These are phyloP conservation scores for Hylia prasina DNA, from an alignment of 2,113 vertebrate species.

Conservation along the genomic window DNA sequence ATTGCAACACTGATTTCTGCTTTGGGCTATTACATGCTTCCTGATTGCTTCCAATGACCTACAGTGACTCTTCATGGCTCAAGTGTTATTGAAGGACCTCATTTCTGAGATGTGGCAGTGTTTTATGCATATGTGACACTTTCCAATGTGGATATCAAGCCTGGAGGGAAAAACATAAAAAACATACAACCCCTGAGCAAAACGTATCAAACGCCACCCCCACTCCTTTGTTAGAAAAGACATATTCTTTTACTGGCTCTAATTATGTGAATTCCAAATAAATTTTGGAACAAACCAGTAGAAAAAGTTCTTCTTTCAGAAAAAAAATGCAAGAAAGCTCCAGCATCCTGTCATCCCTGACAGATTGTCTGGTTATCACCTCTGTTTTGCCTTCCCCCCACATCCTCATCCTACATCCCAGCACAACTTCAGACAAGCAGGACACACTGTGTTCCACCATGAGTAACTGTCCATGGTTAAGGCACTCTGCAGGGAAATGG, in stretches of 20 bases:
- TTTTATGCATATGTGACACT: background rate
- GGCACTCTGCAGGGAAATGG: background rate
- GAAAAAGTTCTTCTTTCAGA: background rate
- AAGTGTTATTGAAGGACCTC: background rate
- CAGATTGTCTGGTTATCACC: rapidly evolving
- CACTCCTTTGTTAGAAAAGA: background rate
- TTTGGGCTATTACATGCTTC: background rate
- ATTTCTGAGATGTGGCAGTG: background rate
- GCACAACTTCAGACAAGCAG: background rate
- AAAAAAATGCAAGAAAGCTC: background rate
- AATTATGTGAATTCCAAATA: background rate
- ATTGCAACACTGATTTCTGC: background rate
- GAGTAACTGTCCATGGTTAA: background rate
- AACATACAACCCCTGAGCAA: background rate
- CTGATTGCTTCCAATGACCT: background rate
- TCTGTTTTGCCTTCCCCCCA: background rate
- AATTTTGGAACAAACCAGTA: background rate
- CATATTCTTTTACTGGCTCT: background rate
- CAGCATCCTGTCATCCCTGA: background rate
- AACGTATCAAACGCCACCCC: background rate
- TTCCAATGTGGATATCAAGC: background rate
- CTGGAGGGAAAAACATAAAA: rapidly evolving
- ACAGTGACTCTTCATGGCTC: background rate
- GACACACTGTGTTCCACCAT: background rate
- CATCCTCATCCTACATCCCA: rapidly evolving